Base-by-base conservation (phyloP, 2,888 invertebrate species). In the Galeruca laticollis region DNA sequence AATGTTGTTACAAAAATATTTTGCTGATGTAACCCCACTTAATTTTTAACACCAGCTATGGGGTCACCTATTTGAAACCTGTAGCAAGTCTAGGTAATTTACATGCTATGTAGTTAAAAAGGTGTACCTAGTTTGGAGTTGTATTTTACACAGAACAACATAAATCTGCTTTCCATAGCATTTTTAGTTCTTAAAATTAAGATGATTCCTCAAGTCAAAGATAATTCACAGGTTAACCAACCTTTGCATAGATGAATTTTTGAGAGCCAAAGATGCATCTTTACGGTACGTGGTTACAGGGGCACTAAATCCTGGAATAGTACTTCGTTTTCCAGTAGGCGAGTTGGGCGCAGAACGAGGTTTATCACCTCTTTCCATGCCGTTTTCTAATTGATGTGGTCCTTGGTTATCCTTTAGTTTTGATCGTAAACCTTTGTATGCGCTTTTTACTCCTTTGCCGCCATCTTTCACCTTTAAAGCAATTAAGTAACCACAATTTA, bases 401-500 rank as follows among this genome's bases (percentile, higher is more conserved):
- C 78, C 77, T 75, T 81, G 85, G 70, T 81, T 84, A 67, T 85
- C 86, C 62, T 88, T 87, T 64, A 89, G 82, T 85, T 91, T 93
- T 59, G 91, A 92, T 78, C 90, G 89, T 33, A 94, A 86, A 68
- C 92, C 94, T 84, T 93, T 93, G 80, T 93, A 93, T 2, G 91
- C 94, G 67, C 92, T 92, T 82, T 92, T 93, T 78, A 94, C 90
- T 81, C 92, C 92, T 80, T 91, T 92, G 4, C 92, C 92, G 71
- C 91, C 89, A 80, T 92, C 92, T 84, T 91, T 92, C 4, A 93
- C 91, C 92, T 92, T 76, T 64, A 69, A 73, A 40, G 13, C 40
- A 26, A 0, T 26, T 26, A 26, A 26, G 6, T 26, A 26, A 26
- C 26, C 6, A 26, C 6, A 1, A 26, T 26, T 6, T 26, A 6